Evolutionary conservation across 2,888 invertebrate species (phyloP), one percentile per base, ranked within the genome.

Genomic region (Lottia gigantea): DNA sequence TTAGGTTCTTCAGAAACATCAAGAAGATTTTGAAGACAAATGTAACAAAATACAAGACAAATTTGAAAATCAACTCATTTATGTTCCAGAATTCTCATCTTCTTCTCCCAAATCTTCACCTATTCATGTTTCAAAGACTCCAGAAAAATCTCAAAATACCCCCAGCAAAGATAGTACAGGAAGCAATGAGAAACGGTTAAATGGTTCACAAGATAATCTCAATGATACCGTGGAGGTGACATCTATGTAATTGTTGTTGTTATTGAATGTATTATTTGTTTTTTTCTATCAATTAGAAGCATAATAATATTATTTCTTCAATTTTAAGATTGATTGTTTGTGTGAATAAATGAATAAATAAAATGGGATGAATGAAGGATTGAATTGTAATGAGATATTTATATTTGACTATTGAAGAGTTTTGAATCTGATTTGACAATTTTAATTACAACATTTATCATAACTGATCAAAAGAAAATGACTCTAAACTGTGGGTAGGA

Each of bases 11-110:
- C 72, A 76, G 64, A 69, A 77, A 31, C 73, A 74, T 67, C 71
- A 71, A 64, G 78, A 80, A 16, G 75, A 80, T 63, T 83, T 77
- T 71, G 72, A 77, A n/a, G 74, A 79, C 67, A 82, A 82, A 64
- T 80, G 80, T 71, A 68, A 73, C 47, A 71, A 75, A 64, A 69
- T 83, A 23, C 69, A 77, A 63, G 78, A 83, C 19, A 77, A 81
- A 68, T 78, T 77, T 68, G 74, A 75, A 31, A 75, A 26, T 23
- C 64, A 47, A 23, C 63, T 12, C 26, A 25, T 55, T 26, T 47
- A n/a, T 47, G 55, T n/a, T 15, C 68, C 46, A 63, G 55, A 23
- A 55, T 23, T 23, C 40, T 23, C 64, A 46, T 55, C 63, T 6
- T 26, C 19, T 47, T 45, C 62, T 15, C 63, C 63, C n/a, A 25